Conservation (phyloP, 35 echinoderm and acorn worm species). For the Ophioderma brevispina region DNA sequence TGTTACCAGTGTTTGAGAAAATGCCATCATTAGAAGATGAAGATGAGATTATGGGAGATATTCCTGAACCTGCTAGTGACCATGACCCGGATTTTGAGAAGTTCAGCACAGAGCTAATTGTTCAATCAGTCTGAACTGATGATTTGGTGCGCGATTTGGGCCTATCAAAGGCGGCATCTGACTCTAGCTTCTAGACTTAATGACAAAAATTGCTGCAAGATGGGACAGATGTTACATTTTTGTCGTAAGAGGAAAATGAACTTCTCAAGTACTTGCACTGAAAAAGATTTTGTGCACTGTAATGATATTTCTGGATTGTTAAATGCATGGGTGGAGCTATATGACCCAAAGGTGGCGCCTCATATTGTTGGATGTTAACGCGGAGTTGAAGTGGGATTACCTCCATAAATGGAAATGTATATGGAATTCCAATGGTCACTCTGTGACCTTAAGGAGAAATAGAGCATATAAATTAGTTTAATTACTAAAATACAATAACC, state of each 20-base stretch:
- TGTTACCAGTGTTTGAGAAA: neutral
- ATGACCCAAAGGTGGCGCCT: too few relatives aligned
- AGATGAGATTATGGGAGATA: neutral
- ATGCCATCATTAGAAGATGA: neutral
- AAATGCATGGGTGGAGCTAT: too few relatives aligned
- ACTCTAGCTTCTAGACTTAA: neutral
- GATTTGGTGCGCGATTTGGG: neutral
- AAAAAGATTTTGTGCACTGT: too few relatives aligned
- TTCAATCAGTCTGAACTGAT: neutral
- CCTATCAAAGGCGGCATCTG: neutral
- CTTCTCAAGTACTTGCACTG: neutral
- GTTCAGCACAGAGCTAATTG: neutral
- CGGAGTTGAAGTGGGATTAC: too few relatives aligned
- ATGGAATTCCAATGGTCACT: too few relatives aligned
- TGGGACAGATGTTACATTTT: too few relatives aligned
- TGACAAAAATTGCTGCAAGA: neutral
- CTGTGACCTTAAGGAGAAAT: too few relatives aligned
- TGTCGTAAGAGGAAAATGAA: neutral
- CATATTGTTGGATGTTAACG: too few relatives aligned
- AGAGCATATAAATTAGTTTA: too few relatives aligned
- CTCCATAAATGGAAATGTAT: too few relatives aligned
- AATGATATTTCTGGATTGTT: too few relatives aligned
- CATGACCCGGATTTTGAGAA: neutral
- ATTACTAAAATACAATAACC: too few relatives aligned
- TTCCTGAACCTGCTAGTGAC: neutral